Conservation (phyloP, 2,113 vertebrate genomes). For the Oreocharis arfaki region DNA sequence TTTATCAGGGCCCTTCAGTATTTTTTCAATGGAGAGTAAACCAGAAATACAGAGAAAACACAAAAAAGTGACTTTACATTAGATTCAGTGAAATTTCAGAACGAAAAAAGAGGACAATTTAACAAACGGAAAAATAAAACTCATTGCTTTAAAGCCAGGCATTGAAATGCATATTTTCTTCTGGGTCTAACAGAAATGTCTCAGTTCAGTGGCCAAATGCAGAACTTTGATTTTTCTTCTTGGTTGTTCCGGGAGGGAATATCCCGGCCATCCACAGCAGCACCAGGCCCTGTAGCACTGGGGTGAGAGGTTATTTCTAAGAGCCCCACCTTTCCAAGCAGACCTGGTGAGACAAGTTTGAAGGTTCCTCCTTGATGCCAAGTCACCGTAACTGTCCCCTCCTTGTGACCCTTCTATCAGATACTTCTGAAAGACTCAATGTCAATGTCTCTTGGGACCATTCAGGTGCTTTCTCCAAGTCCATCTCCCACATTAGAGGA, state of each 20-base stretch:
- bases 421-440: neutral
- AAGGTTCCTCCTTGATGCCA: neutral
- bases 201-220: neutral
- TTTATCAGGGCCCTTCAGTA: neutral
- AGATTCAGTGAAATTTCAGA: neutral
- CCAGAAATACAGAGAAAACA: neutral
- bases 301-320: neutral
- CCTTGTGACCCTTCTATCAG: neutral
- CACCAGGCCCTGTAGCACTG: neutral
- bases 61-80: neutral
- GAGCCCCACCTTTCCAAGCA: neutral
- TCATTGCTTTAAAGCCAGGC: neutral
- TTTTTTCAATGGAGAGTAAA: neutral
- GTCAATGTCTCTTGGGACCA: neutral
- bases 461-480: neutral
- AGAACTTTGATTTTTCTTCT: neutral
- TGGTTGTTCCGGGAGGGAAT: neutral
- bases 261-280: neutral
- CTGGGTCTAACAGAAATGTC: neutral
- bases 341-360: neutral
- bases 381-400: neutral
- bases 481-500: fast-evolving
- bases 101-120: fast-evolving
- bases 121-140: neutral
- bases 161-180: neutral